Conservation (phyloP, 2,113 vertebrate genomes). For the rat (Rattus norvegicus) region DNA sequence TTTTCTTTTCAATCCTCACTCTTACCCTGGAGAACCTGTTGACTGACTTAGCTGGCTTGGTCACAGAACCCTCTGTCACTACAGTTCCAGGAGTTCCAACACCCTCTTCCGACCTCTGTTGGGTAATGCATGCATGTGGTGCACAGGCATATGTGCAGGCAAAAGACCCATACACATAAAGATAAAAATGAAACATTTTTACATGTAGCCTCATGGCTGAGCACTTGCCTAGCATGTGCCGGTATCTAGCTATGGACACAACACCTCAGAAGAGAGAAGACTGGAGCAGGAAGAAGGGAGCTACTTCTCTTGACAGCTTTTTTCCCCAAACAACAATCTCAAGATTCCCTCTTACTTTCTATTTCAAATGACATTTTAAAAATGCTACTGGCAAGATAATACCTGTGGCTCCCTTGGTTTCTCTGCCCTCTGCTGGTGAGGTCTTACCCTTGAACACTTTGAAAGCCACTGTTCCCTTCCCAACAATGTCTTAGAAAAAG, state of each 20-base stretch:
- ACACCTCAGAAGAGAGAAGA: neutral
- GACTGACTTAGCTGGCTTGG: too few species aligned
- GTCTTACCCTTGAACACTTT: neutral
- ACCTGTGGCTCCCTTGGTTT: neutral
- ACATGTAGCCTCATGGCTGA: neutral
- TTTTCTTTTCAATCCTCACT: too few species aligned
- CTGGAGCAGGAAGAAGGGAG: rapidly evolving
- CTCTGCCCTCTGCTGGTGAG: neutral
- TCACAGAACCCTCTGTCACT: neutral
- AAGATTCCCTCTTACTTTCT: neutral
- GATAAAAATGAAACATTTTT: neutral
- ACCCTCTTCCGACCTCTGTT: neutral
- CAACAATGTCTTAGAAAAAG: neutral
- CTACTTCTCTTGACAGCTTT: neutral
- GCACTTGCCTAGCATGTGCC: neutral
- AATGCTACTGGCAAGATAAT: neutral
- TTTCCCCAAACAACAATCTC: neutral
- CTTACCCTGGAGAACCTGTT: too few species aligned
- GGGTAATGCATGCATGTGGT: neutral
- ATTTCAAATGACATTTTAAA: neutral
- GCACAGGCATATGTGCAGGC: neutral
- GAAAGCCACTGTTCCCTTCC: neutral
- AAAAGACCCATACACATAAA: neutral
- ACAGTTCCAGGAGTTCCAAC: neutral
- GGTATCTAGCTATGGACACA: neutral